Percentiles rank a stretch among this genome's conserved stretches.
phyloP scores from a whole-genome alignment of 2,797 vertebrate species.

The Heteromormyrus szaboi region DNA sequence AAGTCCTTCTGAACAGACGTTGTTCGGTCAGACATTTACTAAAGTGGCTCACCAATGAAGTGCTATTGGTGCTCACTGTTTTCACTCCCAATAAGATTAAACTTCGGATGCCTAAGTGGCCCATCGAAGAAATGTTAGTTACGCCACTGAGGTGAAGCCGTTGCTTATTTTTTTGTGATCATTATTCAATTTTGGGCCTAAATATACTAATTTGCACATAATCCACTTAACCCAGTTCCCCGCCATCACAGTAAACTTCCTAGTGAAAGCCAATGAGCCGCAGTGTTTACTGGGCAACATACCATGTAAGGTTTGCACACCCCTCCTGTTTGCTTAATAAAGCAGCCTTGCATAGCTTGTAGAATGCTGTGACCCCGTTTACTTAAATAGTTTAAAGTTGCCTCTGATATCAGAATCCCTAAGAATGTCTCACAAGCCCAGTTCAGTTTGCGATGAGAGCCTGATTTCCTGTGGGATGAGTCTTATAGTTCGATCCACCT shows the following conservation, averaged over 20 bases:
- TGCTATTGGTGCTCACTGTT: neutral
- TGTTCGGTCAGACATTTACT: neutral
- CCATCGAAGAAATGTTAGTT: neutral
- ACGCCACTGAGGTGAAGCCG: neutral
- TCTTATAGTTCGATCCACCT: neutral
- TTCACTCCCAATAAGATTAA: neutral
- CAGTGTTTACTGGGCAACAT: neutral
- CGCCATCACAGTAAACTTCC: neutral
- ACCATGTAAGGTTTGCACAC: neutral
- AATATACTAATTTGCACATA: neutral
- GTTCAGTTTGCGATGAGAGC: neutral
- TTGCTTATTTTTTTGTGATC: neutral
- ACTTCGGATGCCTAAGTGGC: neutral
- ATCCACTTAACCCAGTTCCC: neutral
- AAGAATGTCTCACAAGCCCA: neutral
- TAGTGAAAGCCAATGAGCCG: neutral
- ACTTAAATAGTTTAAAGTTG: neutral
- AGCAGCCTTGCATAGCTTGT: neutral
- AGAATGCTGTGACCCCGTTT: neutral
- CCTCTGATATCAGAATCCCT: neutral
- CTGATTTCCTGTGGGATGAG: neutral
- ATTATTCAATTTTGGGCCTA: neutral
- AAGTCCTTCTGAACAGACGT: neutral
- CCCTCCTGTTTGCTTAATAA: neutral
- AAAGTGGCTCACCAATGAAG: neutral